Conservation (phyloP, 35 echinoderm and acorn worm species). For the Strongylocentrotus purpuratus region DNA sequence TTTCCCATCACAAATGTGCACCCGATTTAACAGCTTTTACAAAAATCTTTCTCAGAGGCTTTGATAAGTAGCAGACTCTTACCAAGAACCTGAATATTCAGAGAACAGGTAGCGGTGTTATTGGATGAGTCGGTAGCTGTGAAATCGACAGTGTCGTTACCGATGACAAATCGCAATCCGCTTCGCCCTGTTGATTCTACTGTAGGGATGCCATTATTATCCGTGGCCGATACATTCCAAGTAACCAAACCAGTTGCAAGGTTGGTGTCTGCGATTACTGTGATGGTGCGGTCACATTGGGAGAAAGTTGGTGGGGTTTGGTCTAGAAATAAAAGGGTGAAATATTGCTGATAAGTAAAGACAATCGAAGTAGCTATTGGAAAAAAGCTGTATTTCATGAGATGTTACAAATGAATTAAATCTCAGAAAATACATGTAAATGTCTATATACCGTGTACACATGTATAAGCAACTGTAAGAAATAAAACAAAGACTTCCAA, state of each 20-base stretch:
- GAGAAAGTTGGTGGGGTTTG: constrained; percentile 4
- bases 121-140: constrained; percentile 25
- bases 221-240: constrained; percentile 31
- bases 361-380: too few species aligned
- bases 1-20: too few species aligned
- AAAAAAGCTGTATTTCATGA: too few species aligned
- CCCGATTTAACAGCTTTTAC: too few species aligned
- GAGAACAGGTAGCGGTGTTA: not conserved
- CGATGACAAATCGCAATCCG: constrained; percentile 43
- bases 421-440: too few species aligned
- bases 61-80: not conserved
- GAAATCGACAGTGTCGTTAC: constrained; percentile 34
- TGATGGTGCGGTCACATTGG: not conserved
- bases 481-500: too few species aligned
- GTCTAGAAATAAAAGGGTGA: not conserved
- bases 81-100: not conserved
- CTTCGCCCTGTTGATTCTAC: constrained; percentile 36
- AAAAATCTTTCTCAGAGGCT: not conserved
- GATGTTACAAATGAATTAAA: too few species aligned
- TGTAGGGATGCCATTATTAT: constrained; percentile 42
- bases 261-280: not conserved
- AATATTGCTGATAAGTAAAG: not conserved
- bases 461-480: too few species aligned
- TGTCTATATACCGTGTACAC: too few species aligned
- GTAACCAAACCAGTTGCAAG: not conserved